Percentiles rank a stretch among this genome's conserved stretches.
phyloP scores from a whole-genome alignment of 2,888 invertebrate genomes.

The Stenolophus ochropezus region DNA sequence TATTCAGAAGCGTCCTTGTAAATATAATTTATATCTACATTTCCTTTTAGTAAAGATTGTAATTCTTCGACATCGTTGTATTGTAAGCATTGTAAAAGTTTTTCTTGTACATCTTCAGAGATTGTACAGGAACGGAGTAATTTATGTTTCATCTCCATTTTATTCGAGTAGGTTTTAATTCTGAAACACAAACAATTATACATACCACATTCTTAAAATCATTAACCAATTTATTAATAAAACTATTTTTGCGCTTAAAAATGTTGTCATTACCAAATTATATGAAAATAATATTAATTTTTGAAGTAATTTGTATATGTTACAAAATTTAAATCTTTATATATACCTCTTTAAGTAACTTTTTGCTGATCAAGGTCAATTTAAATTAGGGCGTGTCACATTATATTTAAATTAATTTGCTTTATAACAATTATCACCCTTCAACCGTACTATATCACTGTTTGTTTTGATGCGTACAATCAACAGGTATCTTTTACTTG shows the following conservation, averaged over 20 bases:
- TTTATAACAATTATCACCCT: background rate
- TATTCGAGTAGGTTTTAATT: background rate
- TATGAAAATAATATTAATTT: too few relatives aligned
- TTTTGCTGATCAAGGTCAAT: constrained; percentile 29
- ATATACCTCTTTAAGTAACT: background rate
- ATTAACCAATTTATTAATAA: background rate
- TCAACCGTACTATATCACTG: background rate
- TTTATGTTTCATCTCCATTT: constrained; percentile 50
- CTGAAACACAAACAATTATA: background rate
- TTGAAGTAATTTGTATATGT: background rate
- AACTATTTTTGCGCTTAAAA: background rate
- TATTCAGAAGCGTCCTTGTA: constrained; percentile 74
- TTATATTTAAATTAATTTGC: background rate
- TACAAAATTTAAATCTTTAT: background rate
- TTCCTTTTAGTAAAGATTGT: constrained; percentile 73
- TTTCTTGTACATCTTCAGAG: constrained; percentile 63
- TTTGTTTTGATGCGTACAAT: constrained; percentile 7
- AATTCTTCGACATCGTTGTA: constrained; percentile 76
- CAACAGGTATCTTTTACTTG: constrained; percentile 25
- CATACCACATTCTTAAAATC: too few relatives aligned
- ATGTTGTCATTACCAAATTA: too few relatives aligned
- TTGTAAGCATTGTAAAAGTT: constrained; percentile 74
- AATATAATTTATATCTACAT: constrained; percentile 75
- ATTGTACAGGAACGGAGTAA: constrained; percentile 42
- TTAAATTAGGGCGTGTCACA: constrained; percentile 29